Conservation (phyloP, 2,113 vertebrate genomes). For the Mola mola region DNA sequence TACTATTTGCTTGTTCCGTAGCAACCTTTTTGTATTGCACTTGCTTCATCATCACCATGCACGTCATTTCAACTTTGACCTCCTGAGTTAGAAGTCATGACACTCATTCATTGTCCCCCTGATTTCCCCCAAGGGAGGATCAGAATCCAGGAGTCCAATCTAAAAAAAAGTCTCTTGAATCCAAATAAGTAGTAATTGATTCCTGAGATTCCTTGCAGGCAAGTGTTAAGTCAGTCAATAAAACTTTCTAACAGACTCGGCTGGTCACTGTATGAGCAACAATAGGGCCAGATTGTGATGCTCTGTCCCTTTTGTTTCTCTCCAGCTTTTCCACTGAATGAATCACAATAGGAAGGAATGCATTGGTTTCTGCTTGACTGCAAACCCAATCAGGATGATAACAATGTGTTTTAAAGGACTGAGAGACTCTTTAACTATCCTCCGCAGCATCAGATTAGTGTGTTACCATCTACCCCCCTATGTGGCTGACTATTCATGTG, state of each 20-base stretch:
- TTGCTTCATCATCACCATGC: conserved; percentile 60
- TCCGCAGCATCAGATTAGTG: conserved; percentile 75
- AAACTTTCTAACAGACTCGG: conserved; percentile 64
- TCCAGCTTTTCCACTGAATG: conserved; percentile 62
- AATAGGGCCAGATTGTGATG: conserved; percentile 66
- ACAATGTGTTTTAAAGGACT: conserved; percentile 77
- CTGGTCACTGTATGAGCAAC: conserved; percentile 72
- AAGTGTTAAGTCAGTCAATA: conserved; percentile 65
- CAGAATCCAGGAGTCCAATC: conserved; percentile 37
- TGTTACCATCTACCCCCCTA: conserved; percentile 63
- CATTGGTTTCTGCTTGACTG: conserved; percentile 70
- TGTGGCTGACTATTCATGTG: conserved; percentile 68
- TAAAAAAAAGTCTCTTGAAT: conserved; percentile 37
- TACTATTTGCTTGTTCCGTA: conserved; percentile 48
- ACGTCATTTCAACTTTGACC: conserved; percentile 79
- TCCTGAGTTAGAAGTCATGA: conserved; percentile 64
- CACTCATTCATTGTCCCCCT: conserved; percentile 55
- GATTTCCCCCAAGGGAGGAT: conserved; percentile 26
- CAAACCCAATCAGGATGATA: conserved; percentile 79
- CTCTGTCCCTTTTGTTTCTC: conserved; percentile 67
- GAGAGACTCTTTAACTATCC: conserved; percentile 76
- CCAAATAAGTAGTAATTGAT: conserved; percentile 55
- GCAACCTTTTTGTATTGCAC: conserved; percentile 63
- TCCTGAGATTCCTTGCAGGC: conserved; percentile 46
- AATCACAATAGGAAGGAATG: conserved; percentile 77